A percentile compares a stretch with the other conserved stretches of the same genome.
phyloP scores from a whole-genome alignment of 2,113 vertebrate genomes.

The Macaca fascicularis region T2T-MFA8v1.1 NC_088378.1:124448501-124449000 shows the following conservation, averaged over 20 bases:
- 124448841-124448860: not conserved
- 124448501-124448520: not conserved
- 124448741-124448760: not conserved
- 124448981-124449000: too few relatives aligned
- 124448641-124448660: not conserved
- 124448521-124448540: not conserved
- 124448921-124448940: too few relatives aligned
- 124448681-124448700: not conserved
- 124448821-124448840: not conserved
- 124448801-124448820: not conserved
- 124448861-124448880: not conserved
- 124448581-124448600: not conserved
- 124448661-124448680: not conserved
- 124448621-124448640: too few relatives aligned
- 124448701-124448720: not conserved
- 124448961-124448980: too few relatives aligned
- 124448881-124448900: too few relatives aligned
- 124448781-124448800: not conserved
- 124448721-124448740: not conserved
- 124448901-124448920: too few relatives aligned
- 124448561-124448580: not conserved
- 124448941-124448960: too few relatives aligned
- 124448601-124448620: not conserved
- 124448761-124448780: not conserved
- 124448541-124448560: not conserved